Evolutionary conservation across 2,888 invertebrate genomes (phyloP), one percentile per base, ranked within the genome.

Genomic region (Graphium colonna): DNA sequence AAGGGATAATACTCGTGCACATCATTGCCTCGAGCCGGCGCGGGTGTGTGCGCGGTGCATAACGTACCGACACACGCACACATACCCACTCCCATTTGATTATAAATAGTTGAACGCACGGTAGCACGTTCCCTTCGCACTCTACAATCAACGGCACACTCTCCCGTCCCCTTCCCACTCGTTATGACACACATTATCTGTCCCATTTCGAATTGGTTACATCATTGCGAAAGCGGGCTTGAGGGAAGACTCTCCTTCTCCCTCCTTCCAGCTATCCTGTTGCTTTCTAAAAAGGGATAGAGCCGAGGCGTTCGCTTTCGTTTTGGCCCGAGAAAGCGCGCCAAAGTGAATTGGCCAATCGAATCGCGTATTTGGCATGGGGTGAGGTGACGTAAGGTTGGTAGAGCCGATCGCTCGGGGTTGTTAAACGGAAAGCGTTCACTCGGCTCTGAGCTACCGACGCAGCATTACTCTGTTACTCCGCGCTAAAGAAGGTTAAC

Each of bases 21-120:
- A 87, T 87, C 88, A 86, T 79, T 84, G 87, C 88, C 78, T 84
- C 75, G 86, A 74, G 77, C 74, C 73, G 65, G 60, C 64, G 47
- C 53, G 55, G 74, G 75, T 82, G 73, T 73, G 72, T 56, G 85
- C 76, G 82, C 72, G 81, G 79, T 87, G 88, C 85, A 89, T 85
- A 82, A 77, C 72, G 85, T 87, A 69, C 72, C 71, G 7, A 50
- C 77, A 78, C 77, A 74, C 80, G 75, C 84, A 81, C 86, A 87
- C 66, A 63, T 64, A 63, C 59, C 58, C 68, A 67, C 62, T 65
- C 67, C 73, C 77, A 83, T 87, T 87, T 83, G 82, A 88, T 87
- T 87, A 88, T 85, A 88, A 88, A 88, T 86, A 87, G 87, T 86
- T 75, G 80, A 87, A 84, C 87, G 84, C 87, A 87, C 89, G 80